Base-by-base conservation (phyloP, 2,113 vertebrate genomes). In the Rhabdornis inornatus region DNA sequence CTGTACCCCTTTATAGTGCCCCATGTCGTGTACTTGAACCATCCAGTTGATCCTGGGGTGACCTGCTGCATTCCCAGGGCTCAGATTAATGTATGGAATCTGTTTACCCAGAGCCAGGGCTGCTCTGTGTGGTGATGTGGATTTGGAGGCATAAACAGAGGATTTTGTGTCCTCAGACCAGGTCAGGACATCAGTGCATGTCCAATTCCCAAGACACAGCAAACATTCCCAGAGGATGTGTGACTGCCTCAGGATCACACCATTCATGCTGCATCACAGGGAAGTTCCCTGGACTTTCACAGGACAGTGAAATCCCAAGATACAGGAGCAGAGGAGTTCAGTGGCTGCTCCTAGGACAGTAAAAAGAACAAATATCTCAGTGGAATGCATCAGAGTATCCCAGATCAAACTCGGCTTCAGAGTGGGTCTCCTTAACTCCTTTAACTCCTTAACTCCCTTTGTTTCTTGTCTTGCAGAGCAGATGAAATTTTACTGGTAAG, bases 21-120 rank as follows among this genome's bases (percentile, higher is more conserved):
- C 30, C 40, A 18, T 0, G 6, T 11, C 0, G 1, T 42, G 21
- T 28, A 10, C 39, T 52, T 20, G 21, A 15, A 15, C 12, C 0
- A 0, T 4, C 6, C 40, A 8, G 5, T 3, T 37, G 8, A 0
- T 72, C 28, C 33, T 16, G 71, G 53, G 3, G 0, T 4, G 40
- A 13, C 7, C 72, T 52, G 11, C 40, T 87, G 80, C 24, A 3
- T 20, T 39, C 57, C 21, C 81, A 60, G 39, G 69, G 76, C 24
- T 81, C 59, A 3, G 72, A 28, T 15, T 2, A 27, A 40, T 0
- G 13, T 2, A 1, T 31, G 69, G 72, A 15, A 53, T 44, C 35
- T 44, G 30, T 14, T 45, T 50, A 4, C 30, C 35, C 4, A 1
- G 66, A 50, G 49, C 49, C 49, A 25, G 8, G 53, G 50, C 59